Percentiles rank a stretch among this genome's conserved stretches.
phyloP scores from a whole-genome alignment of 2,797 vertebrate species.

The Odontamblyopus lacepedii region DNA sequence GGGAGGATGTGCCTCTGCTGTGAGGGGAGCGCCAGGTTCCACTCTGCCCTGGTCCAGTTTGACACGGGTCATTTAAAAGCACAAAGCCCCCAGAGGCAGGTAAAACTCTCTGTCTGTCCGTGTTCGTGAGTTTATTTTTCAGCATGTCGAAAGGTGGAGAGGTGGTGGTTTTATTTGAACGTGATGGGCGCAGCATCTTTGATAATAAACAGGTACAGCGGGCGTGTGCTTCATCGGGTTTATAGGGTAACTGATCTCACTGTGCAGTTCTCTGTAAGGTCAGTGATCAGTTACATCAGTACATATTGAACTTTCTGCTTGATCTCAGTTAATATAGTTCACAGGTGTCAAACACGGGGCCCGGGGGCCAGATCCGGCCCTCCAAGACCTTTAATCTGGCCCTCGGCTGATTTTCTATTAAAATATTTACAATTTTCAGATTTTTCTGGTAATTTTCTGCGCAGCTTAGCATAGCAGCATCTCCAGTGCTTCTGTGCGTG shows the following conservation, averaged over 20 bases:
- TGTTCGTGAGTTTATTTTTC: conserved; percentile 55
- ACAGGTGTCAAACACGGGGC: too few relatives aligned
- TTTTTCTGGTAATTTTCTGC: too few relatives aligned
- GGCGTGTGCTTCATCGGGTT: conserved; percentile 20
- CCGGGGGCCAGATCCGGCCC: too few relatives aligned
- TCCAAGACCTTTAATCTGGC: too few relatives aligned
- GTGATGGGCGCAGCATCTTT: conserved; percentile 60
- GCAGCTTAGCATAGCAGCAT: too few relatives aligned
- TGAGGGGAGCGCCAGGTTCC: conserved; percentile 48
- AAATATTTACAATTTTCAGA: too few relatives aligned
- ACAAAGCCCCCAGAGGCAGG: conserved; percentile 47
- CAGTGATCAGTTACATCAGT: too few relatives aligned
- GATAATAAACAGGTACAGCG: conserved; percentile 26
- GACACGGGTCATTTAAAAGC: conserved; percentile 57
- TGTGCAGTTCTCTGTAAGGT: too few relatives aligned
- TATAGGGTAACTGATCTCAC: not conserved
- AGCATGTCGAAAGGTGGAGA: conserved; percentile 14
- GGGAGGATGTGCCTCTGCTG: conserved; percentile 42
- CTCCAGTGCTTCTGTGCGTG: too few relatives aligned
- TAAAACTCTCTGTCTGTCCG: conserved; percentile 25
- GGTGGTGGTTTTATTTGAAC: conserved; percentile 42
- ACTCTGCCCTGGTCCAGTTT: conserved; percentile 16
- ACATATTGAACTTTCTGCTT: too few relatives aligned
- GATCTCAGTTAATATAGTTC: too few relatives aligned
- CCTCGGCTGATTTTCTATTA: too few relatives aligned